Base-by-base conservation (phyloP, 1,140 invertebrate species). In the Callitettix versicolor region DNA sequence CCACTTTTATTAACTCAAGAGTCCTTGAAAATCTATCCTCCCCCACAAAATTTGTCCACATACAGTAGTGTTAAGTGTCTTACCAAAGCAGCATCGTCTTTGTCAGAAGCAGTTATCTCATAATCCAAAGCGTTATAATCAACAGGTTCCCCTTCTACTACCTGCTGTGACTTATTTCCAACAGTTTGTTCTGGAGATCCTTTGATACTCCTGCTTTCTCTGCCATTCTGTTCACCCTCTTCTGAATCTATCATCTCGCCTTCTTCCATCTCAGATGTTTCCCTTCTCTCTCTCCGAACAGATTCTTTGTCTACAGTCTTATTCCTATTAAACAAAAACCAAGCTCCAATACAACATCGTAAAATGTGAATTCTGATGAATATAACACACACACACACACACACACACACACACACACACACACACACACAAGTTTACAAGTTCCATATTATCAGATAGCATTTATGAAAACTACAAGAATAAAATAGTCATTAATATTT, bases 61-160 rank as follows among this genome's bases (percentile, higher is more conserved):
- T n/a, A n/a, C n/a, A n/a, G n/a, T n/a, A n/a, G n/a, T n/a, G n/a
- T n/a, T n/a, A n/a, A n/a, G n/a, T n/a, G n/a, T n/a, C 50, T 52
- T 40, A 40, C 30, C 20, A 17, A 18, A 43, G 41, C 15, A 4
- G 24, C 33, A 15, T 49, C 47, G 14, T 24, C 47, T 5, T 14
- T 11, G n/a, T 55, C 53, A 6, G 26, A 47, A 12, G 34, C 46
- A 15, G 30, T 44, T 40, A 44, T 60, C 40, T 60, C 58, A 52
- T 60, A 60, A 43, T 58, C 59, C 15, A 61, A 38, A 1, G 60
- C 60, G 52, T 61, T 61, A 41, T 59, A 59, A 18, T 49, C 57
- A 1, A 51, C 51, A 17, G 52, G 52, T 14, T 38, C 36, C 15
- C 41, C 15, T 22, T n/a, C 36, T 53, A 20, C 21, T 17, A 21